Base-by-base conservation (phyloP, 2,888 invertebrate species). In the Smittia aterrima region DNA sequence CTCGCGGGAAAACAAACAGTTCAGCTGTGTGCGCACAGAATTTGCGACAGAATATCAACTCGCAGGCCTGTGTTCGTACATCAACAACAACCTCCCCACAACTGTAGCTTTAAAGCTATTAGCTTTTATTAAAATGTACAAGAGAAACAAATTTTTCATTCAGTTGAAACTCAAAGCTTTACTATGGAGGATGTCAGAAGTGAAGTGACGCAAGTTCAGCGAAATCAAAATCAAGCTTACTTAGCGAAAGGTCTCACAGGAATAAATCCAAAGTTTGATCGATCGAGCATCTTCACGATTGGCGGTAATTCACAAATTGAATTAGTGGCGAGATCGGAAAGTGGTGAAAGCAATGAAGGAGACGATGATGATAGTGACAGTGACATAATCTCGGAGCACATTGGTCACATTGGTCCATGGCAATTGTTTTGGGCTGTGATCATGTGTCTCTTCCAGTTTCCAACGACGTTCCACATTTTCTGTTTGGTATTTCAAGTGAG, bases 391-490 rank as follows among this genome's bases (percentile, higher is more conserved):
- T 86, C 87, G 0, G 80, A 82, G 54, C 81, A 85, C 1, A 84
- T 88, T 73, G 88, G 88, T 1, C 83, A 85, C 74, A 87, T 85
- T 79, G 87, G 87, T 13, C 80, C 82, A 75, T 89, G 88, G 88
- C 88, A 89, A 79, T 80, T 85, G 27, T 78, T 82, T 68, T 84
- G 87, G 79, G 86, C 87, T 18, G 83, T 86, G 76, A 78, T 87
- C 11, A 79, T 88, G 67, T 86, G 87, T 1, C 80, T 87, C n/a
- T 85, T 86, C 79, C 87, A 88, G 81, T 83, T 87, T 76, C 86
- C 86, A 22, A 87, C 86, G 79, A 88, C 88, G 32, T 87, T 87
- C 83, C 88, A 89, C 79, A 87, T 88, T 76, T 87, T 87, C 79
- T 83, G 84, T 3, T 85, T 86, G 75, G 87, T 87, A 1, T 88